These are phyloP conservation scores for Microplitis demolitor DNA, from an alignment of 1,140 invertebrate species.

Conservation along the genomic window DNA sequence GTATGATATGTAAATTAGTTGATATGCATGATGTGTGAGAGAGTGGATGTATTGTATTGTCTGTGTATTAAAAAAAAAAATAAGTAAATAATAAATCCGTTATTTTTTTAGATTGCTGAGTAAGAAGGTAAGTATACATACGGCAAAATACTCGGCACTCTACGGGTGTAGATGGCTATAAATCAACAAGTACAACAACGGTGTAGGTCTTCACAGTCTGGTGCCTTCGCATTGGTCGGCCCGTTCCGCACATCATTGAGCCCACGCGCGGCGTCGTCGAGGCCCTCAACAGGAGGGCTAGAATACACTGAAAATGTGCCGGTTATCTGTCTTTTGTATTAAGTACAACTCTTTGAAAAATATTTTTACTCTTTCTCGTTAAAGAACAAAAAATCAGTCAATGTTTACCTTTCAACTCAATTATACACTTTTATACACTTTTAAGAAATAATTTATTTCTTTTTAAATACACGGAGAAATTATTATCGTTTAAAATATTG, in stretches of 20 bases:
- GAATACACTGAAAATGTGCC: not conserved
- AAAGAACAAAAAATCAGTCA: not conserved
- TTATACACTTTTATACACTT: too few species aligned
- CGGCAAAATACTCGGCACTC: constrained; percentile 8
- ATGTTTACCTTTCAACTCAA: too few species aligned
- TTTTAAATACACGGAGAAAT: too few species aligned
- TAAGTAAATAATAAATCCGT: too few species aligned
- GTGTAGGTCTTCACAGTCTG: constrained; percentile 26
- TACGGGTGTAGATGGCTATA: constrained; percentile 35
- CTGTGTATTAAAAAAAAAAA: too few species aligned
- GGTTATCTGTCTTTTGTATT: not conserved
- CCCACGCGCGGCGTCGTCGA: not conserved
- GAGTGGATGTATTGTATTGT: too few species aligned
- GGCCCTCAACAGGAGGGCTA: not conserved
- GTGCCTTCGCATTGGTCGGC: constrained; percentile 24
- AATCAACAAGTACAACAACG: constrained; percentile 39
- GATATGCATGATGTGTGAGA: too few species aligned
- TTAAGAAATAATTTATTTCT: too few species aligned
- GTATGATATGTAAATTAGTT: too few species aligned
- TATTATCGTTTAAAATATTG: too few species aligned
- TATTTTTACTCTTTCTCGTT: not conserved
- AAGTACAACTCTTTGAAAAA: not conserved
- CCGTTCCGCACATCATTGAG: constrained; percentile 3
- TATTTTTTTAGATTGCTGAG: too few species aligned
- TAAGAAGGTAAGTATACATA: constrained; percentile 17